phyloP scores from a whole-genome alignment of 2,797 vertebrate genomes.

The Pseudochaenichthys georgianus region DNA sequence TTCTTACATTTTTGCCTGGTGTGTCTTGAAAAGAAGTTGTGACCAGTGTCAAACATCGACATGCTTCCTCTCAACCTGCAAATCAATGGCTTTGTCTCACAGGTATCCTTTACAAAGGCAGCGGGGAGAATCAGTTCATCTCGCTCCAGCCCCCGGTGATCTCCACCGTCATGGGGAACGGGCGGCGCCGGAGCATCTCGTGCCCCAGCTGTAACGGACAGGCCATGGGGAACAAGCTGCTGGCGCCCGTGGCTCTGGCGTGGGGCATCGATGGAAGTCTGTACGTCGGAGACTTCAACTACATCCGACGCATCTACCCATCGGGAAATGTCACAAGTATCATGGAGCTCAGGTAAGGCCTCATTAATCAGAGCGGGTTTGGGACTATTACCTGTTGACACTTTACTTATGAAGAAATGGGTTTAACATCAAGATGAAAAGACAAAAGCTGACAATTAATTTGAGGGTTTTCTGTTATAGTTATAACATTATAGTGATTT shows the following conservation, averaged over 20 bases:
- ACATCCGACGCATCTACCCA: constrained; percentile 94
- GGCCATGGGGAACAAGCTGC: constrained; percentile 95
- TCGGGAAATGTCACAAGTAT: constrained; percentile 97
- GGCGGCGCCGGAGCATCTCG: constrained; percentile 96
- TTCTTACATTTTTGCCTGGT: neutral
- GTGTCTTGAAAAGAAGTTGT: neutral
- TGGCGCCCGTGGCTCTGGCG: constrained; percentile 95
- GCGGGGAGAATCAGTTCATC: constrained; percentile 97
- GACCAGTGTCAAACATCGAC: constrained; percentile 8
- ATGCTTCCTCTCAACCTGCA: constrained; percentile 15
- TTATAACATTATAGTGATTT: neutral
- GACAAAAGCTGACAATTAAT: neutral
- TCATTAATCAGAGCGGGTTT: neutral
- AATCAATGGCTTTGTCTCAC: constrained; percentile 41
- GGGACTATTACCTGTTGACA: neutral
- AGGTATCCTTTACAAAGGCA: constrained; percentile 99
- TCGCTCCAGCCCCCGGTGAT: constrained; percentile 96
- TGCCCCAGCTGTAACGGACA: constrained; percentile 98
- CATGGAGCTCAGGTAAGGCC: constrained; percentile 93
- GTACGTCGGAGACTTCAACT: constrained; percentile 99
- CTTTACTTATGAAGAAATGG: neutral
- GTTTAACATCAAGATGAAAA: neutral
- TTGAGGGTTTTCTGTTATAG: neutral
- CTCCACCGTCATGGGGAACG: constrained; percentile 98
- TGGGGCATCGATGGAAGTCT: constrained; percentile 96